Evolutionary conservation across 2,797 vertebrate species (phyloP).

Genomic region (Gallinago nigripennis): DNA sequence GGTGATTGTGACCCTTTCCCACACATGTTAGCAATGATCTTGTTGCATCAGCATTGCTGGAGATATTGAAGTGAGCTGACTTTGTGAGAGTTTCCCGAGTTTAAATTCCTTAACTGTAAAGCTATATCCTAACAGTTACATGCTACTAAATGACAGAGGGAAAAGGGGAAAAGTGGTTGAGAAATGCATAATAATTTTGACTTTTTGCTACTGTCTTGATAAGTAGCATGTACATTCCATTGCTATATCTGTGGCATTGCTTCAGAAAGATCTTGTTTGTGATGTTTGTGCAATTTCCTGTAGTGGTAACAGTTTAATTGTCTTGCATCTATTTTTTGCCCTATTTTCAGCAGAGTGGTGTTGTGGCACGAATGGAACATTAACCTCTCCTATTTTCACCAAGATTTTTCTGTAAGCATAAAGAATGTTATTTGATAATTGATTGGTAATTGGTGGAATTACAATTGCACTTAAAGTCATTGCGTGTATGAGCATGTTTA

Average conservation of each 20-base stretch:
- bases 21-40: conserved; percentile 52
- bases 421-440: not conserved
- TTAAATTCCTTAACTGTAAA: conserved; percentile 61
- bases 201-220: not conserved
- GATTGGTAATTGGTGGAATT: not conserved
- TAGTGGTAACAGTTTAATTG: not conserved
- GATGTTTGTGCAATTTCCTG: not conserved
- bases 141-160: conserved; percentile 1
- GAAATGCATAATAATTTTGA: not conserved
- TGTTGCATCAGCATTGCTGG: conserved; percentile 44
- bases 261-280: not conserved
- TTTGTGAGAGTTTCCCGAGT: conserved; percentile 39
- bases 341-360: not conserved
- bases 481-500: not conserved
- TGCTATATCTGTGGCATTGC: not conserved
- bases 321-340: not conserved
- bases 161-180: not conserved
- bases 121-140: conserved; percentile 38
- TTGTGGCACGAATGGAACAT: not conserved
- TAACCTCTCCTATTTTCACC: not conserved
- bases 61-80: conserved; percentile 44
- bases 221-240: not conserved
- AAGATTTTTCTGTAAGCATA: not conserved
- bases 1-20: conserved; percentile 39
- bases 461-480: not conserved